These are phyloP conservation scores for Stramonita haemastoma DNA, from an alignment of 2,888 invertebrate genomes.

Conservation along the genomic window DNA sequence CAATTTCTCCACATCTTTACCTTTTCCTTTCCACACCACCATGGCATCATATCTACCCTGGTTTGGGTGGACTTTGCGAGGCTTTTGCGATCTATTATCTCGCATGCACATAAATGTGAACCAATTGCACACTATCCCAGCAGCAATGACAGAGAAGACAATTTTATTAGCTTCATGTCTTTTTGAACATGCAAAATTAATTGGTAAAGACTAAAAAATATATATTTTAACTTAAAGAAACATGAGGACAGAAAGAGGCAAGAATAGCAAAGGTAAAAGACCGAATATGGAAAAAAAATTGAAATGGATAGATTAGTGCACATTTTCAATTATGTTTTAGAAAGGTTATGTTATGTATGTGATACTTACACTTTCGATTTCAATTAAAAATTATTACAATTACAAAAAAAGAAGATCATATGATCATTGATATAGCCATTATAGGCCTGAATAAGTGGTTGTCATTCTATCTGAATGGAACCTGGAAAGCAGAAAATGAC, in stretches of 20 bases:
- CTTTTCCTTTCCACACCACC: constrained; percentile 75
- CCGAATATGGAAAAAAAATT: too few species aligned
- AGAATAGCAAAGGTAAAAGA: neutral
- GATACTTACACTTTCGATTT: neutral
- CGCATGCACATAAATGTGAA: constrained; percentile 72
- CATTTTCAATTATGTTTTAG: neutral
- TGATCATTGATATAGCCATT: too few species aligned
- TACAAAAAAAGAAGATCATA: neutral
- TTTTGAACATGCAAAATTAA: neutral
- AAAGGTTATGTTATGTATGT: neutral
- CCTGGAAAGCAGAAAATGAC: too few species aligned
- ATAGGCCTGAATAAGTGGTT: too few species aligned
- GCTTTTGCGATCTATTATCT: constrained; percentile 64
- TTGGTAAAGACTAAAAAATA: neutral
- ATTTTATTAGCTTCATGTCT: neutral
- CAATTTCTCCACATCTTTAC: constrained; percentile 45
- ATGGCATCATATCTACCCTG: constrained; percentile 72
- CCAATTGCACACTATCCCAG: constrained; percentile 71
- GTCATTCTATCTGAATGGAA: too few species aligned
- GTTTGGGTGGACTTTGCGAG: constrained; percentile 69
- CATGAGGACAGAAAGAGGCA: neutral
- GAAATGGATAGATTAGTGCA: too few species aligned
- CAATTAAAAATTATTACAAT: neutral
- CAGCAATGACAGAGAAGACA: constrained; percentile 40
- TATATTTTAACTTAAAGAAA: neutral